These are phyloP conservation scores for cattle (Bos taurus) DNA, from an alignment of 2,113 vertebrate species.

Conservation along the genomic window DNA sequence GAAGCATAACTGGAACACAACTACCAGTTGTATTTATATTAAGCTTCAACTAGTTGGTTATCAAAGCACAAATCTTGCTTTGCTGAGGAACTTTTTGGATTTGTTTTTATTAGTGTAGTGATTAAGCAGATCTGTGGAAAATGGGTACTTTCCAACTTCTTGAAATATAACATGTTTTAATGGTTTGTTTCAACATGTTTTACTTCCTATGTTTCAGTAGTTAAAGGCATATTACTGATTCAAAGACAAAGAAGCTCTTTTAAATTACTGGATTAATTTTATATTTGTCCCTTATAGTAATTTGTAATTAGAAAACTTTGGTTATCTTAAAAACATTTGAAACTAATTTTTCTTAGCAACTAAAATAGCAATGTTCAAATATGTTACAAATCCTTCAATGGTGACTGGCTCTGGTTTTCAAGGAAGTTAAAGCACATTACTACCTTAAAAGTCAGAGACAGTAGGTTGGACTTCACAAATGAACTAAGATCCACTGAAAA, in stretches of 20 bases:
- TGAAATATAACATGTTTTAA: slow-evolving; percentile 44
- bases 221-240: slow-evolving; percentile 20
- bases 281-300: neutral
- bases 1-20: neutral
- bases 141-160: slow-evolving; percentile 39
- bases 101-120: slow-evolving; percentile 31
- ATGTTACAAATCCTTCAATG: neutral
- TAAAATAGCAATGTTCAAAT: neutral
- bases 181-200: slow-evolving; percentile 52
- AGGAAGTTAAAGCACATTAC: neutral
- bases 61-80: slow-evolving; percentile 31
- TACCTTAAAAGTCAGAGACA: neutral
- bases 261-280: slow-evolving; percentile 15
- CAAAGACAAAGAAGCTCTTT: slow-evolving; percentile 1
- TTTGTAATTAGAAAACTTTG: slow-evolving; percentile 16
- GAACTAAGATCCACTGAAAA: neutral
- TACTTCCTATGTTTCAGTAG: slow-evolving; percentile 27
- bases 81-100: slow-evolving; percentile 11
- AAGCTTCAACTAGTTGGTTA: neutral
- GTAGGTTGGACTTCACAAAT: neutral
- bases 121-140: slow-evolving; percentile 46
- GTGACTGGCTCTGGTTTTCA: neutral
- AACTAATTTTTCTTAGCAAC: slow-evolving; percentile 15
- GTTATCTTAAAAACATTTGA: slow-evolving; percentile 26
- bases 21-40: neutral